A percentile compares a stretch with the other conserved stretches of the same genome.
Evolutionary conservation across 1,140 invertebrate species (phyloP).

Genomic region (Drosophila sulfurigaster): DNA sequence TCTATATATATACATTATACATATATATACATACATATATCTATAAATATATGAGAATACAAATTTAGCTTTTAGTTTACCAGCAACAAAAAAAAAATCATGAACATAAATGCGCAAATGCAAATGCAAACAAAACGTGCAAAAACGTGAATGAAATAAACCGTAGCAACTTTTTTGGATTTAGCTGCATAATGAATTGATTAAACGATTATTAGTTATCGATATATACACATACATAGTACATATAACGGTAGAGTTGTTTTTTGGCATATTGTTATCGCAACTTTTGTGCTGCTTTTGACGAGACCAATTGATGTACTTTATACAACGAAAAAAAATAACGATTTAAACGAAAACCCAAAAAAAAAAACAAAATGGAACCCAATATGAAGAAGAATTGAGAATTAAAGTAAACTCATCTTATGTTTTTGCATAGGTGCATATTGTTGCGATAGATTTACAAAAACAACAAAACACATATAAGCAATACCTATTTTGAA

Average conservation of each 20-base stretch:
- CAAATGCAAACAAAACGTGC: background rate
- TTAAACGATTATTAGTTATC: constrained; percentile 75
- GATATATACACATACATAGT: constrained; percentile 63
- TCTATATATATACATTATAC: constrained; percentile 42
- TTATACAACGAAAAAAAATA: constrained; percentile 73
- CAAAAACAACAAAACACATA: constrained; percentile 47
- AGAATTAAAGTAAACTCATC: constrained; percentile 53
- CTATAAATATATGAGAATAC: constrained; percentile 25
- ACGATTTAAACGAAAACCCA: constrained; percentile 30
- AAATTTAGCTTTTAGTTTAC: constrained; percentile 55
- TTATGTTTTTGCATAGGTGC: constrained; percentile 81
- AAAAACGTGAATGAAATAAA: constrained; percentile 47
- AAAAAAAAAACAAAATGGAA: constrained; percentile 31
- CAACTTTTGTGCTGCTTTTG: constrained; percentile 81
- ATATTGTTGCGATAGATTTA: constrained; percentile 71
- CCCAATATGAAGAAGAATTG: constrained; percentile 30
- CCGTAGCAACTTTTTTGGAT: constrained; percentile 77
- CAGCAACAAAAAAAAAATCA: constrained; percentile 30
- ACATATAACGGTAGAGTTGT: constrained; percentile 68
- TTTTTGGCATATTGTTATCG: constrained; percentile 80
- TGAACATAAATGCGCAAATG: constrained; percentile 12
- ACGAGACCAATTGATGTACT: constrained; percentile 83
- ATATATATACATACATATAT: constrained; percentile 52
- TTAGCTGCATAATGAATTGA: constrained; percentile 79
- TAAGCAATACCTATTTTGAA: constrained; percentile 67